Base-by-base conservation (phyloP, 2,888 invertebrate genomes). In the Helobdella robusta region DNA sequence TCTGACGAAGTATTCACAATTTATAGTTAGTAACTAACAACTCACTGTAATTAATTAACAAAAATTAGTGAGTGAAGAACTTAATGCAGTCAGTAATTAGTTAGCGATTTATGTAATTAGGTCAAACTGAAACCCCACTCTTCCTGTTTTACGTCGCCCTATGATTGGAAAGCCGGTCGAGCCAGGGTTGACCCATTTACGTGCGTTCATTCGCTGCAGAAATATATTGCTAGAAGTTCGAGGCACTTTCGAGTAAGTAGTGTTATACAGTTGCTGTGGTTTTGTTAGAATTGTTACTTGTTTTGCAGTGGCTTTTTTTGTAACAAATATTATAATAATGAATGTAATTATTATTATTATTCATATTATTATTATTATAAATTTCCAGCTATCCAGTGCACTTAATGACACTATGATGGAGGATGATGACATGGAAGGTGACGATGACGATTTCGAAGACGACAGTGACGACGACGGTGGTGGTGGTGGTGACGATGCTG, bases 181-280 rank as follows among this genome's bases (percentile, higher is more conserved):
- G 94, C 97, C 5, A 93, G 95, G 83, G 94, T 98, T 74, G 97
- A 98, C 83, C 97, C 97, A 6, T 83, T 98, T 75, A 97, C 97
- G 67, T 85, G 95, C 78, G 94, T 98, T 18, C 93, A 95, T 81
- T 94, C 97, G 68, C 95, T 98, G 75, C 97, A 98, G 82, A 76
- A 82, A 65, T 95, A 95, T 81, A 83, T 97, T 71, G 30, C 32
- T 25, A 54, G 30, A 32, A 30, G 30, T n/a, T 6, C 54, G 18
- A 8, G 54, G 4, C 54, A 54, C 30, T 15, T n/a, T 23, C 15
- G 23, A 6, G 54, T 54, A 54, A 18, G 54, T 54, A n/a, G n/a
- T 40, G 44, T 40, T 40, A 15, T 40, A 15, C 11, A 15, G 44
- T 40, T n/a, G n/a, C 44, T 40, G n/a, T 40, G 11, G 11, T 11